These are phyloP conservation scores for Cheilosia urbana DNA, from an alignment of 2,888 invertebrate species.

Conservation along the genomic window DNA sequence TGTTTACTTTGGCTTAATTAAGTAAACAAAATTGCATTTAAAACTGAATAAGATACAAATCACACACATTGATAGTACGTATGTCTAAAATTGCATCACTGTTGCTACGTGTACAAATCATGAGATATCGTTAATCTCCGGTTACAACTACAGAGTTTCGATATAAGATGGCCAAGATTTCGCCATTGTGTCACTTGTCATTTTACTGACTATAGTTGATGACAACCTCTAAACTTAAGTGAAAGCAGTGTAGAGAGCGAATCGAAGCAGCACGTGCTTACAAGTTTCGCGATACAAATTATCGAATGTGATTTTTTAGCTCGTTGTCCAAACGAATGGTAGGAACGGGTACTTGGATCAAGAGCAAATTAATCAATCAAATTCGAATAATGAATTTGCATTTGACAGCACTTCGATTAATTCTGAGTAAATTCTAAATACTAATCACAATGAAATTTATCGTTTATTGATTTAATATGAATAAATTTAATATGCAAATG, in stretches of 20 bases:
- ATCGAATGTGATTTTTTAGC: not conserved
- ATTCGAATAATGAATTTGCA: no score
- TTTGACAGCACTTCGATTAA: no score
- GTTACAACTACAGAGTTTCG: not conserved
- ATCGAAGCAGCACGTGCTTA: not conserved
- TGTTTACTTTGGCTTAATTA: conserved; percentile 2
- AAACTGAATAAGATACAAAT: not conserved
- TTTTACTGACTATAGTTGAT: not conserved
- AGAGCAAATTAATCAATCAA: no score
- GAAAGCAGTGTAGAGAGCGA: not conserved
- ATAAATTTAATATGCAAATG: no score
- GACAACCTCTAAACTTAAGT: conserved; percentile 3
- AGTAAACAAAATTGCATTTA: not conserved
- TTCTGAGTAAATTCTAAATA: no score
- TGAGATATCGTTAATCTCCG: conserved; percentile 4
- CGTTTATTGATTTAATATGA: no score
- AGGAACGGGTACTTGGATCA: no score
- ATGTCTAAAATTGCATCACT: not conserved
- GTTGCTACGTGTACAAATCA: not conserved
- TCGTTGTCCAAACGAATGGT: not conserved
- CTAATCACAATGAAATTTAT: no score
- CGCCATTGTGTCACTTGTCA: not conserved
- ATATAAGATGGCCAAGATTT: not conserved
- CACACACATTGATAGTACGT: not conserved
- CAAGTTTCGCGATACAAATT: not conserved